Evolutionary conservation across 2,113 vertebrate genomes (phyloP), one percentile per base, ranked within the genome.

Genomic region (Uropsilus gracilis): DNA sequence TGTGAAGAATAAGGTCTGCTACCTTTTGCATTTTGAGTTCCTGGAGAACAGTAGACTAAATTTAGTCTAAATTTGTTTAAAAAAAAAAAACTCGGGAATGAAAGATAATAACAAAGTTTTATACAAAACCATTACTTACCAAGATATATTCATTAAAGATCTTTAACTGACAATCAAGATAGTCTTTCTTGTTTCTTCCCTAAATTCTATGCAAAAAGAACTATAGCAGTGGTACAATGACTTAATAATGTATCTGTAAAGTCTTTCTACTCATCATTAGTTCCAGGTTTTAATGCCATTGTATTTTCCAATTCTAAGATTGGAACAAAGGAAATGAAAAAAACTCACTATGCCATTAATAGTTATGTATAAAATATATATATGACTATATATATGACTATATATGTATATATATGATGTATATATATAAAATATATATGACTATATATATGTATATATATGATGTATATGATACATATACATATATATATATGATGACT

Each of bases 261-360:
- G 18, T 37, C 46, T 44, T 14, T 8, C 18, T 26, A n/a, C 34
- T 78, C 53, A 64, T 59, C 28, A 59, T 73, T 42, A 85, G 50
- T 53, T 94, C 16, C 32, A 86, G 24, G 3, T 82, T 75, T 82
- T 73, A 89, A 8, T 37, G 30, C 5, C n/a, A 24, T 20, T 48
- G 0, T 88, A 7, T 53, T 53, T 96, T 73, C n/a, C 28, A 88
- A 57, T 72, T 34, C 39, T 92, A 42, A 85, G 12, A n/a, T 55
- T 69, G n/a, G 50, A 63, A n/a, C 1, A 94, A 86, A 20, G 57
- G 85, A 95, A 95, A 80, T 17, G n/a, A n/a, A 89, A 90, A 93
- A 57, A 66, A 72, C 39, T 78, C 30, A 59, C 3, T 17, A 22
- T 55, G 26, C 5, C 34, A 53, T 69, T 64, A 92, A 73, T 26